Evolutionary conservation across 2,888 invertebrate genomes (phyloP), one percentile per base, ranked within the genome.

Genomic region (Gymnosoma rotundatum): DNA sequence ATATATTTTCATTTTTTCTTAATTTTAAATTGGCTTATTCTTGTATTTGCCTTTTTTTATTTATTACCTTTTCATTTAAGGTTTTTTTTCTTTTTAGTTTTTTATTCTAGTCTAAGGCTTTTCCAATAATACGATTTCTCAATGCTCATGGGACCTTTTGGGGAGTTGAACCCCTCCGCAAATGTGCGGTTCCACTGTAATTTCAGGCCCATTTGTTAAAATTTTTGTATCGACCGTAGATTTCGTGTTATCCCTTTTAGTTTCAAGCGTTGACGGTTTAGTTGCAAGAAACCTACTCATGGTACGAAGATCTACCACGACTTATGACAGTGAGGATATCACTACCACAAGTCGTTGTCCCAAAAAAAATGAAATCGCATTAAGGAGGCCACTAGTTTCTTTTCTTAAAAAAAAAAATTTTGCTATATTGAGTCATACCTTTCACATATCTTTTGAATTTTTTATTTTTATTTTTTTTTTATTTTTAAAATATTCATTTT

Each of bases 221-320:
- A 54, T 54, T 14, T 54, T 54, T 54, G 54, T 54, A 25, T 21
- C 21, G 54, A 54, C 54, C 14, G 21, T 21, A 54, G 54, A 21
- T 54, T 54, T 21, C 54, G 54, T 21, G 14, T 54, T 54, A 54
- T 54, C 54, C 54, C 54, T 54, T 54, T 54, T 14, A 54, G 54
- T 54, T 10, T 21, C 54, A 21, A 54, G 9, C 54, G 54, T 54
- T 54, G 25, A 54, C 21, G 54, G 54, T 54, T 14, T 54, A 54
- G 21, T 54, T 54, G 54, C 9, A 54, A 21, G 25, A 54, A 54
- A 54, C 21, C 36, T 60, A 36, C 36, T 36, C 16, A 60, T 60
- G 60, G 60, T 18, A 60, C 60, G 60, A 36, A 60, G 60, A 60
- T 36, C 60, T 60, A 60, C 36, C n/a, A 38, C 36, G 60, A 60